These are phyloP conservation scores for Poecile montanus DNA, from an alignment of 2,797 vertebrate species.

Conservation along the genomic window DNA sequence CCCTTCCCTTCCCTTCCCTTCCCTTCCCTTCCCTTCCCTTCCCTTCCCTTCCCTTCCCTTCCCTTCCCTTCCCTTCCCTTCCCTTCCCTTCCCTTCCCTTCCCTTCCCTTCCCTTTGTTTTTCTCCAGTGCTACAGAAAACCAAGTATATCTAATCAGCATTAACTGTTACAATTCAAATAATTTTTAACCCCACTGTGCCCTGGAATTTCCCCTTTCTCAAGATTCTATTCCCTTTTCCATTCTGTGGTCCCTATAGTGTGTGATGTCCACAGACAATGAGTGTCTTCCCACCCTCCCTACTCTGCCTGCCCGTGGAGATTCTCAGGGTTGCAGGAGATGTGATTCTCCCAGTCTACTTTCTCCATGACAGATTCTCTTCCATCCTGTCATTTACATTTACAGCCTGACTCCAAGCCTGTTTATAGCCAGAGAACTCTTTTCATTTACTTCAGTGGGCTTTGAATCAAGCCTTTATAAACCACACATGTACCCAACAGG, in stretches of 20 bases:
- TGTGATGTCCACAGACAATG: neutral
- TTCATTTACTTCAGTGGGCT: conserved; percentile 58
- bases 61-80: no score
- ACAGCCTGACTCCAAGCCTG: neutral
- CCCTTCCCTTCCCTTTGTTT: neutral
- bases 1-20: no score
- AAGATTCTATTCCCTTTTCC: neutral
- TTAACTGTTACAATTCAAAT: neutral
- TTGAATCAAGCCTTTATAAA: conserved; percentile 58
- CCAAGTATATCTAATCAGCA: neutral
- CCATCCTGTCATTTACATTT: conserved; percentile 46
- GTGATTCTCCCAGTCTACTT: neutral
- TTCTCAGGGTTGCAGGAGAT: neutral
- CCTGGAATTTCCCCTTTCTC: neutral
- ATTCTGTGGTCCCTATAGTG: neutral
- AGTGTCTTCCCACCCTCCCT: neutral
- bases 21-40: no score
- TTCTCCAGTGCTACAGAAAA: neutral
- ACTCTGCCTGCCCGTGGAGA: neutral
- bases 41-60: no score
- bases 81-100: no score
- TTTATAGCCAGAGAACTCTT: conserved; percentile 31
- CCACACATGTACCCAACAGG: conserved; percentile 65
- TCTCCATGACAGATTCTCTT: conserved; percentile 36
- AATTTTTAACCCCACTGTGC: neutral